Evolutionary conservation across 2,797 vertebrate species (phyloP).

Genomic region (Mormyrops boulengeri): DNA sequence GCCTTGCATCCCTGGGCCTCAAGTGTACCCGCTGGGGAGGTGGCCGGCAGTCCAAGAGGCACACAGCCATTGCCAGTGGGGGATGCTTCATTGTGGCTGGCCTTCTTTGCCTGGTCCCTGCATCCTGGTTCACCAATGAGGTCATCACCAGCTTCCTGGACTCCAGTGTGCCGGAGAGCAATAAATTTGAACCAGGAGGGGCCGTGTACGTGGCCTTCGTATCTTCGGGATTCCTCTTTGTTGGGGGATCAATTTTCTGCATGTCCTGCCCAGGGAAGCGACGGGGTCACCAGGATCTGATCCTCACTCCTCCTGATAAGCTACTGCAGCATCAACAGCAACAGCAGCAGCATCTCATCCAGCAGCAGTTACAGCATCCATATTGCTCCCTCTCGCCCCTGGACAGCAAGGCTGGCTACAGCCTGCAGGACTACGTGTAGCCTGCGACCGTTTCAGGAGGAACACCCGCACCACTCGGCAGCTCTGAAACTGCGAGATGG

Average conservation of each 20-base stretch:
- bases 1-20: constrained; percentile 65
- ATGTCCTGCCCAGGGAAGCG: constrained; percentile 58
- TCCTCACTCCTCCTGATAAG: constrained; percentile 66
- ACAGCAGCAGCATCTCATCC: constrained; percentile 54
- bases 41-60: constrained; percentile 55
- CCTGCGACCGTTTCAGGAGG: constrained; percentile 14
- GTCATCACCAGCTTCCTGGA: constrained; percentile 68
- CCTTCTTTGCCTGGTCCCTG: constrained; percentile 61
- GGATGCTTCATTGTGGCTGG: constrained; percentile 64
- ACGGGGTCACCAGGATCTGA: constrained; percentile 64
- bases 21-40: constrained; percentile 70
- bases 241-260: constrained; percentile 68
- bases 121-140: constrained; percentile 72
- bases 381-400: constrained; percentile 72
- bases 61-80: constrained; percentile 62
- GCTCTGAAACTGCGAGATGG: neutral
- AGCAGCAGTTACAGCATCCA: constrained; percentile 66
- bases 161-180: constrained; percentile 60
- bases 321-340: constrained; percentile 60
- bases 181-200: constrained; percentile 70
- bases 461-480: neutral
- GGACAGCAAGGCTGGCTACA: constrained; percentile 75
- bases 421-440: constrained; percentile 74
- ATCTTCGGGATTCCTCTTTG: constrained; percentile 61
- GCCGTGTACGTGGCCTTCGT: constrained; percentile 70